These are phyloP conservation scores for Habroteleia sp. DNA, from an alignment of 2,888 invertebrate species.

Conservation along the genomic window DNA sequence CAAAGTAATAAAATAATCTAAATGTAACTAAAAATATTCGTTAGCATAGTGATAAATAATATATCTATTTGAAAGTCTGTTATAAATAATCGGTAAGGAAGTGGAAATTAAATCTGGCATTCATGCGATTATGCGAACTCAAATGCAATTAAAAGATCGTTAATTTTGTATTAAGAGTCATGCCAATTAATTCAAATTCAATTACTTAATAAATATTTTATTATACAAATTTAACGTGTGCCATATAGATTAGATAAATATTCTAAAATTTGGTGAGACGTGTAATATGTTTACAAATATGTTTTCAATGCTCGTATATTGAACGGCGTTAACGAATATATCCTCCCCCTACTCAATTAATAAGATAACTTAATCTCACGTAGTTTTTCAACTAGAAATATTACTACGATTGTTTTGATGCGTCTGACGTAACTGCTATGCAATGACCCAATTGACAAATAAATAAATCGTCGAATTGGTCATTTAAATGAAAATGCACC, in stretches of 20 bases:
- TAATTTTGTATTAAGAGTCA: slow-evolving; percentile 11
- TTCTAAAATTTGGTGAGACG: slow-evolving; percentile 4
- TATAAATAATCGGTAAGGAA: too few relatives aligned
- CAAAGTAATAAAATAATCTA: too few relatives aligned
- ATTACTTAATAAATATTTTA: slow-evolving; percentile 23
- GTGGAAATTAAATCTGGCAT: slow-evolving; percentile 9
- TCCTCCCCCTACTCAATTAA: too few relatives aligned
- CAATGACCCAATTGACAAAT: slow-evolving; percentile 18
- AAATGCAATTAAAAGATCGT: slow-evolving; percentile 3
- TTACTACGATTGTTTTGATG: slow-evolving; percentile 13
- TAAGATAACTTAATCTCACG: slow-evolving; percentile 9
- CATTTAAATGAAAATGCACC: slow-evolving; percentile 33
- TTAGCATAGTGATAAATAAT: too few relatives aligned
- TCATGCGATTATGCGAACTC: slow-evolving; percentile 1
- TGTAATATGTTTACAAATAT: slow-evolving; percentile 17
- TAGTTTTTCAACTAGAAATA: slow-evolving; percentile 1
- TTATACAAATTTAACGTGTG: slow-evolving; percentile 8
- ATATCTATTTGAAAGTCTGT: too few relatives aligned
- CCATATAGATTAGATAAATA: slow-evolving; percentile 15
- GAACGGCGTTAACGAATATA: too few relatives aligned
- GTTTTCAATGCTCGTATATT: too few relatives aligned
- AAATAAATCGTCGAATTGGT: slow-evolving; percentile 13
- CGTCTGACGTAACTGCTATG: slow-evolving; percentile 5
- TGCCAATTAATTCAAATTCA: slow-evolving; percentile 33
- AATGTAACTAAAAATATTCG: too few relatives aligned